Percentiles rank a stretch among this genome's conserved stretches.
phyloP scores from a whole-genome alignment of 2,888 invertebrate species.

The Apamea anceps region DNA sequence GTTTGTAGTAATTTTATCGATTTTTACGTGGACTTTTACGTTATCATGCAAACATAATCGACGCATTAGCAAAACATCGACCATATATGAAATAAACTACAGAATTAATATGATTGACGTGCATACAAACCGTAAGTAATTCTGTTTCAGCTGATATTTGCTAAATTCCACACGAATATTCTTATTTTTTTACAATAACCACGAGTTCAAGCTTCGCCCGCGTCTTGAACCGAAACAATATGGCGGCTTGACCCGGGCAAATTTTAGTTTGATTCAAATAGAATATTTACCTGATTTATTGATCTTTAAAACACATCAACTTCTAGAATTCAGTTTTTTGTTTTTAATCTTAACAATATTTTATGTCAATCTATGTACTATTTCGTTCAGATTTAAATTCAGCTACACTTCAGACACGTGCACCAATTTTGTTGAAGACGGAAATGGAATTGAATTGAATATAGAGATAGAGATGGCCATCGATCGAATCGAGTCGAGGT shows the following conservation, averaged over 20 bases:
- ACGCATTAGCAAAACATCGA: constrained; percentile 32
- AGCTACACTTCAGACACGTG: constrained; percentile 62
- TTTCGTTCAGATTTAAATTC: constrained; percentile 6
- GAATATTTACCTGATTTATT: constrained; percentile 50
- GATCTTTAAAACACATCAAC: constrained; percentile 10
- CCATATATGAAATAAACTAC: not conserved
- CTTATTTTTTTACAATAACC: constrained; percentile 21
- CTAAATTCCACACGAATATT: constrained; percentile 1
- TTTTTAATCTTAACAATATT: not conserved
- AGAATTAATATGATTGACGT: not conserved
- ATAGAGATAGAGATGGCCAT: not conserved
- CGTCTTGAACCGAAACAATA: constrained; percentile 63
- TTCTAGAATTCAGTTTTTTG: not conserved
- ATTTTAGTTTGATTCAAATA: not conserved
- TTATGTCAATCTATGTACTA: constrained; percentile 4
- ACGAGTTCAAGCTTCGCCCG: constrained; percentile 50
- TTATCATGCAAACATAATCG: constrained; percentile 9
- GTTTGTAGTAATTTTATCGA: constrained; percentile 32
- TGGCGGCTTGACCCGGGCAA: constrained; percentile 66
- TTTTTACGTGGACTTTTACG: constrained; percentile 23
- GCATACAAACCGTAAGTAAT: not conserved
- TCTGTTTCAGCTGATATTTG: not conserved
- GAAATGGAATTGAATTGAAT: constrained; percentile 27
- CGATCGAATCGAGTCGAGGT: not conserved
- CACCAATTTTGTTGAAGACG: constrained; percentile 44